phyloP scores from a whole-genome alignment of 2,888 invertebrate species.

The Ashinkailepas kermadecensis region DNA sequence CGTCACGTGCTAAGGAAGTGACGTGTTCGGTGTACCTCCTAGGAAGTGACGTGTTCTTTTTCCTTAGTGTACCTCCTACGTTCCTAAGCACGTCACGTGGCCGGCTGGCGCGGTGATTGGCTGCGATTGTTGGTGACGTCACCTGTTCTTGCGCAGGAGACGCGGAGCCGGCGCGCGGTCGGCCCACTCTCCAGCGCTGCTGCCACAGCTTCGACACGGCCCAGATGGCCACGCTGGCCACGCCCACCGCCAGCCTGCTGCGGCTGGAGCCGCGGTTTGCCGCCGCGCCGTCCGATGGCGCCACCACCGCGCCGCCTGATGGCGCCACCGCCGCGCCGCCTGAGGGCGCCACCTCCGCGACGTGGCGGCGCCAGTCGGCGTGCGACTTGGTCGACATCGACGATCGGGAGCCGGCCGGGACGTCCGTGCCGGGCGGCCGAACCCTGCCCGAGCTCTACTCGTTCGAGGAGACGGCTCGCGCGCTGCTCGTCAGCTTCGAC shows the following conservation, averaged over 20 bases:
- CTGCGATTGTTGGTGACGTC: no score
- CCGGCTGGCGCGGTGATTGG: no score
- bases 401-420: not conserved
- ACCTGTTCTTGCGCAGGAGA: no score
- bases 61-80: no score
- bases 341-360: not conserved
- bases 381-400: not conserved
- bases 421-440: not conserved
- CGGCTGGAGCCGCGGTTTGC: not conserved
- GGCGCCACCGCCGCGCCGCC: not conserved
- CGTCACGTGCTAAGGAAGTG: no score
- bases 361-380: not conserved
- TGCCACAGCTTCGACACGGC: slow-evolving; percentile 7
- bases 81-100: no score
- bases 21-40: no score
- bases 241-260: not conserved
- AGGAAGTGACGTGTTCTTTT: no score
- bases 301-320: no score
- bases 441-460: not conserved
- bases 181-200: not conserved
- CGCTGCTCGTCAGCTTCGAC: not conserved
- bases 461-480: not conserved
- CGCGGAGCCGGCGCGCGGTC: not conserved
- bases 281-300: not conserved
- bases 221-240: not conserved